These are phyloP conservation scores for Tenthredo distinguenda DNA, from an alignment of 2,888 invertebrate species.

Conservation along the genomic window DNA sequence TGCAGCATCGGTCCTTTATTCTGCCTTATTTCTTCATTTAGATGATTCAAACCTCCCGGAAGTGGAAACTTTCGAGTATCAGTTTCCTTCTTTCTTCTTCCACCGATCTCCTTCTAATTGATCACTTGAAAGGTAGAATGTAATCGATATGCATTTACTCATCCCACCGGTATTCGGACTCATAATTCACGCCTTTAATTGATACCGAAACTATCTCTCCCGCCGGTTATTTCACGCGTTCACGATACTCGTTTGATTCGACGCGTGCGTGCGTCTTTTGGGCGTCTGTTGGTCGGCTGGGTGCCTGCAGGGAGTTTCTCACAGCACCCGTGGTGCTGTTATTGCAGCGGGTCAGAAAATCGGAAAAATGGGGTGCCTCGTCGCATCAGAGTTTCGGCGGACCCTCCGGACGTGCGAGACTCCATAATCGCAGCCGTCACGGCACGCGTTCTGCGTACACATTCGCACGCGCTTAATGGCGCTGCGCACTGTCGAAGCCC, in stretches of 20 bases:
- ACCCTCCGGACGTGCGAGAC: constrained; percentile 49
- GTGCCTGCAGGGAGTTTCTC: constrained; percentile 41
- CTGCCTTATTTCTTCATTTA: neutral
- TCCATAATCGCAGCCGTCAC: constrained; percentile 49
- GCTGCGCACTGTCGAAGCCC: constrained; percentile 16
- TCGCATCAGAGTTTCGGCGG: constrained; percentile 31
- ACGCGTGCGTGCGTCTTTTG: constrained; percentile 33
- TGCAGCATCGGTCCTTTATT: neutral
- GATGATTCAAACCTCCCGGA: neutral
- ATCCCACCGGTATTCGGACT: neutral
- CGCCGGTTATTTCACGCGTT: constrained; percentile 35
- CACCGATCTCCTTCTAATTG: neutral
- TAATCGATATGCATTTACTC: constrained; percentile 28
- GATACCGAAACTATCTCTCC: constrained; percentile 13
- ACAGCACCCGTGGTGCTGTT: constrained; percentile 50
- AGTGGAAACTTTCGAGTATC: no score
- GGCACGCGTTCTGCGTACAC: constrained; percentile 45
- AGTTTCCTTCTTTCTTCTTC: neutral
- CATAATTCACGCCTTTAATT: constrained; percentile 30
- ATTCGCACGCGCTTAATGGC: constrained; percentile 45
- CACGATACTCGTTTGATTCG: constrained; percentile 35
- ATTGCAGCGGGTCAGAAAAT: constrained; percentile 48
- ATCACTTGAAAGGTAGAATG: neutral
- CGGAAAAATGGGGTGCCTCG: constrained; percentile 36
- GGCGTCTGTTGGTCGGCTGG: constrained; percentile 1